Conservation (phyloP, 2,888 invertebrate genomes). For the Aphodius granarius region DNA sequence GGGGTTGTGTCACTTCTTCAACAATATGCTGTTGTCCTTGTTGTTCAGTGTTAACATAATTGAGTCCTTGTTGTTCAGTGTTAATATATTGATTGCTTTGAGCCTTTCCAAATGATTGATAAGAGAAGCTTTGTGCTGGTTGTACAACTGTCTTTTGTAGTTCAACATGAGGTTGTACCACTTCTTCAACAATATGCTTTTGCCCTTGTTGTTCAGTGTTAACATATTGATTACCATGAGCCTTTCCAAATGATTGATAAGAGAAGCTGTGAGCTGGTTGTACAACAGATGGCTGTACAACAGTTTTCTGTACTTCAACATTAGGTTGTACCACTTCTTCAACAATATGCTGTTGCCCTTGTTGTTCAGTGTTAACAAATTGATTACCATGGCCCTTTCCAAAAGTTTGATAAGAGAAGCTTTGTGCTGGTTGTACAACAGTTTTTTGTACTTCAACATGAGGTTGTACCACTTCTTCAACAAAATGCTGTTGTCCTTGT, state of each 20-base stretch:
- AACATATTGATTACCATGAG: background rate
- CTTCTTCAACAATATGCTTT: background rate
- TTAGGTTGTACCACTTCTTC: background rate
- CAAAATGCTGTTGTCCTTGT: background rate
- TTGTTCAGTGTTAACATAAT: no score
- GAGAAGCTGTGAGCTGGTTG: background rate
- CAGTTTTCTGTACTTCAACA: conserved; percentile 24
- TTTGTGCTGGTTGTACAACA: background rate
- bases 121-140: background rate
- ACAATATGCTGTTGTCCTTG: no score
- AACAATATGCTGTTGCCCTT: no score
- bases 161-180: background rate
- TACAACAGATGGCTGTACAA: conserved; percentile 27
- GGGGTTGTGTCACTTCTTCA: background rate
- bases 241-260: background rate
- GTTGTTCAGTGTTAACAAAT: no score
- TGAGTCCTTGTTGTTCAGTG: background rate
- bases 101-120: background rate
- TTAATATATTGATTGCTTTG: background rate
- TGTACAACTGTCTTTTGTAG: conserved; percentile 18
- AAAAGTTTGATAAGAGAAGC: background rate
- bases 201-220: background rate
- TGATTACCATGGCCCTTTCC: no score
- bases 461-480: background rate
- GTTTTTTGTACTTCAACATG: background rate